phyloP scores from a whole-genome alignment of 2,113 vertebrate species.

The Puma concolor region DNA sequence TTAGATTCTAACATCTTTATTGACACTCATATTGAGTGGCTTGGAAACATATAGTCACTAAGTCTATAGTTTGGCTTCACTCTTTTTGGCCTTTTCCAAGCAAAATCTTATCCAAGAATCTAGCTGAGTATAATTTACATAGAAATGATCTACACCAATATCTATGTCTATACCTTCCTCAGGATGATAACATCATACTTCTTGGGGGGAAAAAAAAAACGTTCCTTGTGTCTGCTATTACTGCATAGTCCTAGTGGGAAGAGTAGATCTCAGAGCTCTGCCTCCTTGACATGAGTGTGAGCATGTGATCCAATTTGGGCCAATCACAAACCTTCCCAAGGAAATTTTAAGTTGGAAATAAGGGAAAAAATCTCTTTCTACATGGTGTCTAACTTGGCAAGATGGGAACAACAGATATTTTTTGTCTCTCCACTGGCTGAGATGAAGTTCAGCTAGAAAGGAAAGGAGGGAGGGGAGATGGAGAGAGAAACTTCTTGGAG shows the following conservation, averaged over 20 bases:
- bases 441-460: background rate
- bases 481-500: background rate
- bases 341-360: background rate
- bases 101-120: background rate
- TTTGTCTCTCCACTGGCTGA: background rate
- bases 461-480: fast-evolving
- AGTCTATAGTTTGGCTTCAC: background rate
- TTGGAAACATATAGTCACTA: background rate
- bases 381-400: background rate
- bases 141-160: background rate
- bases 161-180: background rate
- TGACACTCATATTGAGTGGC: background rate
- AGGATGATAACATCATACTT: background rate
- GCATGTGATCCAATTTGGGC: background rate
- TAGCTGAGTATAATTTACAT: background rate
- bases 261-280: background rate
- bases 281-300: background rate
- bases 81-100: background rate
- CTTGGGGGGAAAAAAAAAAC: background rate
- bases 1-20: constrained; percentile 42
- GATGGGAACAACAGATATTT: background rate
- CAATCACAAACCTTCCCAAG: background rate
- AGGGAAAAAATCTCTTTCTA: background rate
- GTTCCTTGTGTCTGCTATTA: background rate
- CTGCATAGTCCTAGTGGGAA: background rate